Evolutionary conservation across 2,797 vertebrate genomes (phyloP), one percentile per base, ranked within the genome.

Genomic region (Ceryle rudis): DNA sequence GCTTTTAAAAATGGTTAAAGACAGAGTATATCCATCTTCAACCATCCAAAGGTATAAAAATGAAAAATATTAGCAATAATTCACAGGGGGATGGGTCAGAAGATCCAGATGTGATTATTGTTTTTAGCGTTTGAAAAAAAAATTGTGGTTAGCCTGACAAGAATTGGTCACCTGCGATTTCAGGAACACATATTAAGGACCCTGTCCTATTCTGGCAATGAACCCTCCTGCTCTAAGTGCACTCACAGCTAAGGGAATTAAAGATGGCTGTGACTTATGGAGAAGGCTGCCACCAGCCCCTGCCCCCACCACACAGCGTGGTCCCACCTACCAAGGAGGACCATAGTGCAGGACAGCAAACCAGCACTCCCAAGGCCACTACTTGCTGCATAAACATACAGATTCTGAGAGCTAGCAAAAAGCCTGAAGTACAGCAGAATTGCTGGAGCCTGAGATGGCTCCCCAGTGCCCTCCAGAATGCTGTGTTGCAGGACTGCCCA

Each of bases 1-100:
- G 54, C 47, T 81, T 95, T 62, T 66, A 66, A 94, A 95, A 94
- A 60, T 90, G 82, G 93, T 95, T 96, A 93, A 94, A 91, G 79
- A 69, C 55, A 67, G 79, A 69, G 46, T 10, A 60, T 81, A 94
- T 79, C 46, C 65, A 88, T 81, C 69, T 79, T 88, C 66, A 78
- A 33, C 62, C 86, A 72, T 29, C 46, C 54, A 81, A 89, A 86
- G 54, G 22, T 52, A 78, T 83, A 86, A 86, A 96, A 89, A 93
- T 88, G 39, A 95, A 79, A 81, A 81, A 80, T 81, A 94, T 58
- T 92, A 62, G 26, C 54, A 90, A 72, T 93, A 94, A 83, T 69
- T 95, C 67, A 92, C 37, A 31, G 46, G 23, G 10, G 25, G 55
- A 58, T 57, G 26, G 62, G 49, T 82, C n/a, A 61, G 72, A 81